These are phyloP conservation scores for Burhinus bistriatus DNA, from an alignment of 2,113 vertebrate genomes.

Conservation along the genomic window DNA sequence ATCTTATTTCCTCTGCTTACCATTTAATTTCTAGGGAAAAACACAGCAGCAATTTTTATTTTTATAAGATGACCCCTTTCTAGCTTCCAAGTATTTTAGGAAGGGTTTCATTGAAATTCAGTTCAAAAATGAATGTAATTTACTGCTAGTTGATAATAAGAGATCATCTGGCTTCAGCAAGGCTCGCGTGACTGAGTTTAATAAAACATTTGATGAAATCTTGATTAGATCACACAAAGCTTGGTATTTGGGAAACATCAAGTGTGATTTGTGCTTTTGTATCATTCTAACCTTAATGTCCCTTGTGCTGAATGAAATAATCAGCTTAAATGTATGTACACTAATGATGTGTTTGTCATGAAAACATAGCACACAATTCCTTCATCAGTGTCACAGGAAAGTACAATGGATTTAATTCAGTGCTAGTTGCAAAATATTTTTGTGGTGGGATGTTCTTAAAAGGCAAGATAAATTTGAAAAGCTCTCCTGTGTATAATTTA, in stretches of 20 bases:
- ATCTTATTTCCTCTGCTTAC: not conserved
- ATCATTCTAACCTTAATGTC: slow-evolving; percentile 80
- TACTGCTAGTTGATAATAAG: slow-evolving; percentile 84
- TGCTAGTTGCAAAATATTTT: slow-evolving; percentile 65
- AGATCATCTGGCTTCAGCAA: slow-evolving; percentile 83
- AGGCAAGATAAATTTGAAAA: slow-evolving; percentile 57
- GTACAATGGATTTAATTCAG: slow-evolving; percentile 70
- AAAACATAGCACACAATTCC: slow-evolving; percentile 79
- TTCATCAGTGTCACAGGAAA: slow-evolving; percentile 73
- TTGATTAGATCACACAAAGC: slow-evolving; percentile 84
- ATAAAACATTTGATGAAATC: slow-evolving; percentile 85
- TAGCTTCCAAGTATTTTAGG: slow-evolving; percentile 81
- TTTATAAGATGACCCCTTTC: slow-evolving; percentile 70
- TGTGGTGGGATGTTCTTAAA: slow-evolving; percentile 56
- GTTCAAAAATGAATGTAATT: slow-evolving; percentile 81
- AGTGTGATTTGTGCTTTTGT: slow-evolving; percentile 83
- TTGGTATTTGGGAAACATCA: slow-evolving; percentile 80
- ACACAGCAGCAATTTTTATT: not conserved
- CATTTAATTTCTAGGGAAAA: not conserved
- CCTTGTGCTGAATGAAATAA: slow-evolving; percentile 87
- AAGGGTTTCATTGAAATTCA: slow-evolving; percentile 88
- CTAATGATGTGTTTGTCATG: slow-evolving; percentile 89
- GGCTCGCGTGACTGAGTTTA: slow-evolving; percentile 69
- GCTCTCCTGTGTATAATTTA: slow-evolving; percentile 47
- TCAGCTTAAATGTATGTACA: slow-evolving; percentile 84